Conservation (phyloP, 1,140 invertebrate species). For the Pachypeltis micranthus region DNA sequence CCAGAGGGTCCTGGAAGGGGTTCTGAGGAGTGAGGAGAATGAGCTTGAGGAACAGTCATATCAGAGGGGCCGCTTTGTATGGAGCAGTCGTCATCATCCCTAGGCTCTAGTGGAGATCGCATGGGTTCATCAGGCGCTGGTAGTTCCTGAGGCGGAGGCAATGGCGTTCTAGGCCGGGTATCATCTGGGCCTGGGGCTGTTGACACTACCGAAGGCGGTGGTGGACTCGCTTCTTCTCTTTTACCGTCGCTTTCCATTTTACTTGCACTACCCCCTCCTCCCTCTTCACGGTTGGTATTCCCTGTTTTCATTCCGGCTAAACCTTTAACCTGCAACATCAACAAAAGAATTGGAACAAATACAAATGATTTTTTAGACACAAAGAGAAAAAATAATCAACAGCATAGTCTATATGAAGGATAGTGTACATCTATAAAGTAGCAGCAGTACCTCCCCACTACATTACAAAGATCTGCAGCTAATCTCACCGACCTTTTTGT, state of each 20-base stretch:
- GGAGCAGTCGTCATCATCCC: constrained; percentile 38
- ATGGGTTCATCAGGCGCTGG: constrained; percentile 33
- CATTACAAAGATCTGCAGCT: too few relatives aligned
- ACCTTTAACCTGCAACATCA: constrained; percentile 58
- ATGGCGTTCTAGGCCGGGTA: constrained; percentile 5
- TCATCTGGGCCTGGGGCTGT: neutral
- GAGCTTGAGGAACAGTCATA: constrained; percentile 35
- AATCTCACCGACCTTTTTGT: too few relatives aligned
- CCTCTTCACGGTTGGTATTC: constrained; percentile 10
- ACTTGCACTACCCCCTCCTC: constrained; percentile 12
- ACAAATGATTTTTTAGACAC: too few relatives aligned
- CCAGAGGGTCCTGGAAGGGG: constrained; percentile 62
- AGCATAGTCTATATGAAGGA: too few relatives aligned
- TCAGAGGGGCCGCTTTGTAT: constrained; percentile 43
- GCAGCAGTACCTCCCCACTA: too few relatives aligned
- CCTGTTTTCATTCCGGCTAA: constrained; percentile 70
- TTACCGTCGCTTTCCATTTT: constrained; percentile 22
- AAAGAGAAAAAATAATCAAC: too few relatives aligned
- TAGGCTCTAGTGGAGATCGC: constrained; percentile 35
- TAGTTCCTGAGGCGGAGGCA: constrained; percentile 31
- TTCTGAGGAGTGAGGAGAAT: constrained; percentile 51
- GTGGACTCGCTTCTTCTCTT: constrained; percentile 20
- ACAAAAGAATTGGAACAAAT: too few relatives aligned
- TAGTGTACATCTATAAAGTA: too few relatives aligned
- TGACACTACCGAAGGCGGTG: neutral